These are phyloP conservation scores for Catocala sponsa DNA, from an alignment of 2,888 invertebrate species.

Conservation along the genomic window DNA sequence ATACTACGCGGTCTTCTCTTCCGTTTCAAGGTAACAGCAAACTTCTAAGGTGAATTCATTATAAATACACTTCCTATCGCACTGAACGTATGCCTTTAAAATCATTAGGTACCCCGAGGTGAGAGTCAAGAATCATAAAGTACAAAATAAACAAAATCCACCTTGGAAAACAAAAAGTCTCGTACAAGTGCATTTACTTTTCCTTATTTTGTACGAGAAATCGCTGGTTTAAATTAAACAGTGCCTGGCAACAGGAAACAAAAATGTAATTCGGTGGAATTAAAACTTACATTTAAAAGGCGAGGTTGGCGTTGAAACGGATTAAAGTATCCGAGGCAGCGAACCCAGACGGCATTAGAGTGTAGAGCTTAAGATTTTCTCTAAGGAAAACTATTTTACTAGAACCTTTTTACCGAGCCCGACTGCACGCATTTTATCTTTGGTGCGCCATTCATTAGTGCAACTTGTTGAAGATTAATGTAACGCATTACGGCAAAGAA, in stretches of 20 bases:
- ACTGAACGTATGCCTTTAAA: no score
- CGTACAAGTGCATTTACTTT: background rate
- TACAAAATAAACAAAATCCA: background rate
- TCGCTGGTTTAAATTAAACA: slow-evolving; percentile 45
- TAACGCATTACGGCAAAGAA: background rate
- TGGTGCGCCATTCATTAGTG: background rate
- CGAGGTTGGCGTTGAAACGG: slow-evolving; percentile 39
- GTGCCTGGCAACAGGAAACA: slow-evolving; percentile 30
- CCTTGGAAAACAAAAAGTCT: background rate
- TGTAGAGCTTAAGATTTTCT: slow-evolving; percentile 12
- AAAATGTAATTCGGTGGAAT: slow-evolving; percentile 49
- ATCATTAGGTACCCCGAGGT: no score
- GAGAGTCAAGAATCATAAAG: no score
- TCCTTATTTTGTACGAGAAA: slow-evolving; percentile 11
- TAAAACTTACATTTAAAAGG: slow-evolving; percentile 44
- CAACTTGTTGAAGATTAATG: background rate
- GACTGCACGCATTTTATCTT: slow-evolving; percentile 1
- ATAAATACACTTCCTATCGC: no score
- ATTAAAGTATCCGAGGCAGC: slow-evolving; percentile 44
- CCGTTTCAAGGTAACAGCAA: no score
- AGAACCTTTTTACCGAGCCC: slow-evolving; percentile 1
- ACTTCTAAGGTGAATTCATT: no score
- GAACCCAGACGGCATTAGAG: slow-evolving; percentile 31
- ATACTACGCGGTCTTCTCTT: no score
- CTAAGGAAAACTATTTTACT: slow-evolving; percentile 18